Evolutionary conservation across 2,888 invertebrate species (phyloP).

Genomic region (Meliscaeva auricollis): DNA sequence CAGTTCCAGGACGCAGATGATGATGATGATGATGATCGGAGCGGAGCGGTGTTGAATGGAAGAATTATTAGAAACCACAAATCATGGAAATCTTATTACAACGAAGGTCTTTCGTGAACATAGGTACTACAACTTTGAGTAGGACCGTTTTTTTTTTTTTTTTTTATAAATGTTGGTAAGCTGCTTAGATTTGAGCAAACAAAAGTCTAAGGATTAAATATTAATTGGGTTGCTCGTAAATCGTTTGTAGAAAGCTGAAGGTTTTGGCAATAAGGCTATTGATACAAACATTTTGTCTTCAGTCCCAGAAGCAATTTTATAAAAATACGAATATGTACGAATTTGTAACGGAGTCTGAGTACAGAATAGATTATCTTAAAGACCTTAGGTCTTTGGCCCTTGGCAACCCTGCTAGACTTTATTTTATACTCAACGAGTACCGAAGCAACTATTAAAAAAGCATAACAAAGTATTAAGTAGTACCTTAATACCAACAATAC

Average conservation of each 20-base stretch:
- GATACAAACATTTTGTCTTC: no score
- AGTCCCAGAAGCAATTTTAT: no score
- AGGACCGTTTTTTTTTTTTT: background rate
- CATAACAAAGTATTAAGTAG: no score
- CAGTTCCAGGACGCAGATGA: constrained; percentile 35
- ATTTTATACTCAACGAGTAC: no score
- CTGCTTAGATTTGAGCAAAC: constrained; percentile 10
- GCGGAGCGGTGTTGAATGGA: constrained; percentile 54
- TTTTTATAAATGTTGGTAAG: background rate
- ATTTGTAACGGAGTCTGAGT: no score
- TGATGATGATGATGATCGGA: constrained; percentile 45
- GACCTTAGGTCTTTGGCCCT: no score
- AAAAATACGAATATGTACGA: no score
- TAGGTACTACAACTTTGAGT: constrained; percentile 47
- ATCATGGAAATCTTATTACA: constrained; percentile 75
- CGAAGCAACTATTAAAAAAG: no score
- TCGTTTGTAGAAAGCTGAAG: background rate
- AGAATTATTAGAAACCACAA: constrained; percentile 76
- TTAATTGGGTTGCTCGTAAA: constrained; percentile 11
- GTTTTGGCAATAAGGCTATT: no score
- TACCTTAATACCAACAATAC: no score
- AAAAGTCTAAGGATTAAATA: constrained; percentile 12
- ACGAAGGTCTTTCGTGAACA: constrained; percentile 29
- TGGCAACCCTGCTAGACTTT: no score
- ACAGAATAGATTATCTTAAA: no score